These are phyloP conservation scores for Trematomus bernacchii DNA, from an alignment of 2,797 vertebrate species.

Conservation along the genomic window DNA sequence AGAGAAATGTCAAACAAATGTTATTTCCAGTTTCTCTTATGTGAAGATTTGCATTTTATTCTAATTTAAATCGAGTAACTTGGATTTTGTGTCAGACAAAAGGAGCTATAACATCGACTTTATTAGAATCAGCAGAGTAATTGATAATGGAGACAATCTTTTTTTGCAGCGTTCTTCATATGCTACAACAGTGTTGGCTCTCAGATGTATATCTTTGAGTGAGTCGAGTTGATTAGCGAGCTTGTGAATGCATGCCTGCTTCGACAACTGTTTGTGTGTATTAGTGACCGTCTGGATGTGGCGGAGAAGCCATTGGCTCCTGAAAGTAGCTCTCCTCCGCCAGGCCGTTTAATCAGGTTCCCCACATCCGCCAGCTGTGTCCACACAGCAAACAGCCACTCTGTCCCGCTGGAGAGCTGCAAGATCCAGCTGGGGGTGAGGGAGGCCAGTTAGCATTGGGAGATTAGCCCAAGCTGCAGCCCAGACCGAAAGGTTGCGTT, in stretches of 20 bases:
- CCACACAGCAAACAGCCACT: constrained; percentile 77
- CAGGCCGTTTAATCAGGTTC: constrained; percentile 82
- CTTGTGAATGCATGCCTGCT: constrained; percentile 51
- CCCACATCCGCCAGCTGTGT: constrained; percentile 84
- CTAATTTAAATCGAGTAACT: neutral
- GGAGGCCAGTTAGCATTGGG: constrained; percentile 63
- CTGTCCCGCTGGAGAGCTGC: constrained; percentile 68
- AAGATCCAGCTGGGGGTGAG: constrained; percentile 64
- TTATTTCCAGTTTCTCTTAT: neutral
- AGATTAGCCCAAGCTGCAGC: constrained; percentile 67
- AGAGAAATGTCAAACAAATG: constrained; percentile 2
- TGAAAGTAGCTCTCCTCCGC: constrained; percentile 70
- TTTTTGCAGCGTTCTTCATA: constrained; percentile 22
- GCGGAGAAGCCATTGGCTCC: constrained; percentile 67
- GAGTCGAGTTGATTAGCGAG: constrained; percentile 44
- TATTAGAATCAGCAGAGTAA: neutral
- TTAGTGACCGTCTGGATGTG: constrained; percentile 61
- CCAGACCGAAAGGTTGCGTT: constrained; percentile 65
- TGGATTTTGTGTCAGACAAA: neutral
- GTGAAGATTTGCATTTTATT: neutral
- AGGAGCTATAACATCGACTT: neutral
- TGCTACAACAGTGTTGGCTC: constrained; percentile 26
- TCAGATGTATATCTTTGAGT: constrained; percentile 35
- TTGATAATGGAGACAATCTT: constrained; percentile 20
- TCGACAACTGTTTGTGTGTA: constrained; percentile 63